Evolutionary conservation across 2,797 vertebrate genomes (phyloP).

Genomic region (Falco novaeseelandiae): DNA sequence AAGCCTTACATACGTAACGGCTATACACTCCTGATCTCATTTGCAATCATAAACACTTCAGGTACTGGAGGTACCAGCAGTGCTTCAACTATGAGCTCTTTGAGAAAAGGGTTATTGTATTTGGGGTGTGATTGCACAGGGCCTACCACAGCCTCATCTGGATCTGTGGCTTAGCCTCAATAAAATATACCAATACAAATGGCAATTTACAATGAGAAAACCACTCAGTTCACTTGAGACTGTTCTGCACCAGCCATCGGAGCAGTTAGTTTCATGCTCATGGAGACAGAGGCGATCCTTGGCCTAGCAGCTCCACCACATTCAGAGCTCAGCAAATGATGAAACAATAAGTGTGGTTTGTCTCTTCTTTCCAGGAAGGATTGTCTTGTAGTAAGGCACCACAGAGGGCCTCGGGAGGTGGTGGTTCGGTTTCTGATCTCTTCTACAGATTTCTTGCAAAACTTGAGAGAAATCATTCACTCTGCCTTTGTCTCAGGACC

Average conservation of each 20-base stretch:
- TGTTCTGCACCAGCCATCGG: background rate
- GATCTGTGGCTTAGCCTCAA: background rate
- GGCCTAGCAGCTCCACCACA: background rate
- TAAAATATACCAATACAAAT: background rate
- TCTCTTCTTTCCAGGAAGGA: background rate
- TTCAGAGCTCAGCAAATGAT: background rate
- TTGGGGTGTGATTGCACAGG: background rate
- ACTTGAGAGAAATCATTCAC: background rate
- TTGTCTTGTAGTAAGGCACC: background rate
- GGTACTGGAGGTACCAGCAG: background rate
- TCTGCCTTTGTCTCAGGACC: background rate
- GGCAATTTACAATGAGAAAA: background rate
- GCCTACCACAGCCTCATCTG: background rate
- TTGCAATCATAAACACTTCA: background rate
- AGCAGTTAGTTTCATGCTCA: background rate
- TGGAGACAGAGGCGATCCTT: background rate
- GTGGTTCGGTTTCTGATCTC: background rate
- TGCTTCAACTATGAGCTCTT: background rate
- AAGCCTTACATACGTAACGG: background rate
- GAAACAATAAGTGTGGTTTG: background rate
- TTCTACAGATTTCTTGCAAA: background rate
- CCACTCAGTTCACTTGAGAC: background rate
- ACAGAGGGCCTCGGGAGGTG: background rate
- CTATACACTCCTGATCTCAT: background rate
- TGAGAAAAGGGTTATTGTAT: background rate